Base-by-base conservation (phyloP, 2,888 invertebrate species). In the Platycnemis pennipes region DNA sequence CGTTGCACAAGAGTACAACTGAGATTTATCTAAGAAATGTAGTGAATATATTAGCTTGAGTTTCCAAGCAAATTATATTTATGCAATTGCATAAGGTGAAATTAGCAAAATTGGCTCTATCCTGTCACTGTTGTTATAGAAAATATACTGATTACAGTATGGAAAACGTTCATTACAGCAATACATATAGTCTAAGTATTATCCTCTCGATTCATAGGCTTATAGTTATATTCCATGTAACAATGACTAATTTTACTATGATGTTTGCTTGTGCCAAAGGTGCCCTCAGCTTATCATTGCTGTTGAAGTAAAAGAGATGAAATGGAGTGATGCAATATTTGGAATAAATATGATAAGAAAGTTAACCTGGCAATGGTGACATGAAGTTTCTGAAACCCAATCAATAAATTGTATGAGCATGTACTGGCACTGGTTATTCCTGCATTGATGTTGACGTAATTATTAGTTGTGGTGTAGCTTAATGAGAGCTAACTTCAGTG, bases 401-500 rank as follows among this genome's bases (percentile, higher is more conserved):
- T 63, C 63, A 63, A 63, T 63, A 91, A 91, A 91, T 56, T 91
- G 91, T 63, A 91, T 91, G 63, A 91, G 91, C 63, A 91, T 91
- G 69, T 91, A 91, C 63, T n/a, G 91, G 91, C 91, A 91, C 91
- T 91, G 91, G 91, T 91, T 91, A 91, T 91, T 91, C 91, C 91
- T 91, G 91, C 91, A 91, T 91, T 69, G 91, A 91, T 91, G 91
- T 91, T 91, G 91, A 91, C 31, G 63, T 91, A 91, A 91, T 91
- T 63, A 63, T 91, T 91, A 91, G 91, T 91, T 63, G 56, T 91
- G 91, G 91, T 91, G 91, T 91, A 91, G 91, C 91, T 91, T 89
- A 63, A 63, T 44, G 91, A 63, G 91, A 63, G 69, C 91, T 91
- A 37, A 91, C 91, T 91, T 63, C 63, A 63, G 91, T 56, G 69